Percentiles rank a stretch among this genome's conserved stretches.
Evolutionary conservation across 2,113 vertebrate genomes (phyloP).

Genomic region (Mohoua ochrocephala): DNA sequence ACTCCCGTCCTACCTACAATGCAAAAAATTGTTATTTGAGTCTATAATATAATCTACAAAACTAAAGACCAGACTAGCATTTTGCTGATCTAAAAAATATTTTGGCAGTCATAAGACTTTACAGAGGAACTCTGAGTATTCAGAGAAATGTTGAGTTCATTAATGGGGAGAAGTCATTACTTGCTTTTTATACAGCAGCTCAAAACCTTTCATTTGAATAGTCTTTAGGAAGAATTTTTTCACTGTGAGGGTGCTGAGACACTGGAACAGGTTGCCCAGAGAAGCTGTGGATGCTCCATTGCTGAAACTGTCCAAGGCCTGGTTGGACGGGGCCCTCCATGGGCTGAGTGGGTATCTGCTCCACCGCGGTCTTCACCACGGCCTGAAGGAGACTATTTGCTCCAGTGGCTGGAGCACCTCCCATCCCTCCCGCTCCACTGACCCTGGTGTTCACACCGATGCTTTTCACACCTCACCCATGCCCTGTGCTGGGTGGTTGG

Average conservation of each 20-base stretch:
- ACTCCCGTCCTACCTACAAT: not conserved
- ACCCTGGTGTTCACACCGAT: rapidly evolving
- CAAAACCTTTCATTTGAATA: not conserved
- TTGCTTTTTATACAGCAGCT: not conserved
- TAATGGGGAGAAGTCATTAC: not conserved
- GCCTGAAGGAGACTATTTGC: not conserved
- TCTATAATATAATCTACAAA: not conserved
- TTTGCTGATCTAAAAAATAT: not conserved
- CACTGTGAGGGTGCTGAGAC: not conserved
- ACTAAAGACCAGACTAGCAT: not conserved
- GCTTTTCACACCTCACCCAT: rapidly evolving
- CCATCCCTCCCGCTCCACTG: not conserved
- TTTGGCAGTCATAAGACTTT: not conserved
- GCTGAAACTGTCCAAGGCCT: not conserved
- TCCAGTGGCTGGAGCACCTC: not conserved
- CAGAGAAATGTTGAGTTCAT: not conserved
- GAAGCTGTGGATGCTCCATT: too few relatives aligned
- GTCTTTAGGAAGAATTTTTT: not conserved
- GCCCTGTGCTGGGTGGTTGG: too few relatives aligned
- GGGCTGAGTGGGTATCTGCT: not conserved
- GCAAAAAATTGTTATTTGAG: not conserved
- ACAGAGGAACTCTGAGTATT: not conserved
- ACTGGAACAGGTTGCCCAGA: not conserved
- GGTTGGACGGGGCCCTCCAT: too few relatives aligned
- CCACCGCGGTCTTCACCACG: rapidly evolving